These are phyloP conservation scores for Macrocentrus cingulum DNA, from an alignment of 1,140 invertebrate genomes.

Conservation along the genomic window DNA sequence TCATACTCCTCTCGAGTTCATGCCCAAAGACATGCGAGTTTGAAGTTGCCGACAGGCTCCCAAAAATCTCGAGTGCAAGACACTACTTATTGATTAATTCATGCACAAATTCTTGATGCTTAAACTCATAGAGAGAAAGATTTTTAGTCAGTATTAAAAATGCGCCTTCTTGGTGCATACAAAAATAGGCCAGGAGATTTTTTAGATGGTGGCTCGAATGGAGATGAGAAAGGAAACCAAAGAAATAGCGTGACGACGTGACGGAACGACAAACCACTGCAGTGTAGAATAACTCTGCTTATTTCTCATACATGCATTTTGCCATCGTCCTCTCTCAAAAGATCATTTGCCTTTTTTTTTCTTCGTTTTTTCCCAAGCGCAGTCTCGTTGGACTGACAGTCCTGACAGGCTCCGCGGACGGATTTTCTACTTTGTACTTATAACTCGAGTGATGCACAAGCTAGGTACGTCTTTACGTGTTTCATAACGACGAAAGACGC, in stretches of 20 bases:
- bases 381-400: conserved; percentile 18
- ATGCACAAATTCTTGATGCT: neutral
- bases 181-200: conserved; percentile 3
- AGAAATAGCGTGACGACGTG: conserved; percentile 34
- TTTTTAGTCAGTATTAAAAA: neutral
- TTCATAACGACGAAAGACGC: conserved; percentile 4
- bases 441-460: neutral
- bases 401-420: conserved; percentile 22
- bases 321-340: neutral
- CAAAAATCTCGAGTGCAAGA: conserved; percentile 13
- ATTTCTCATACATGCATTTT: conserved; percentile 5
- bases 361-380: neutral
- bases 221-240: conserved; percentile 27
- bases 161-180: no score
- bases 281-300: neutral
- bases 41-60: conserved; percentile 28
- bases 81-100: no score
- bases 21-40: conserved; percentile 21
- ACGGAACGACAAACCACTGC: conserved; percentile 32
- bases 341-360: neutral
- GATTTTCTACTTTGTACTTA: conserved; percentile 26
- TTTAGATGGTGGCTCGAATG: neutral
- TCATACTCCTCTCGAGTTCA: neutral
- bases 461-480: conserved; percentile 9
- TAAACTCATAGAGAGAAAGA: neutral